Conservation (phyloP, 2,888 invertebrate genomes). For the Eupithecia insigniata region DNA sequence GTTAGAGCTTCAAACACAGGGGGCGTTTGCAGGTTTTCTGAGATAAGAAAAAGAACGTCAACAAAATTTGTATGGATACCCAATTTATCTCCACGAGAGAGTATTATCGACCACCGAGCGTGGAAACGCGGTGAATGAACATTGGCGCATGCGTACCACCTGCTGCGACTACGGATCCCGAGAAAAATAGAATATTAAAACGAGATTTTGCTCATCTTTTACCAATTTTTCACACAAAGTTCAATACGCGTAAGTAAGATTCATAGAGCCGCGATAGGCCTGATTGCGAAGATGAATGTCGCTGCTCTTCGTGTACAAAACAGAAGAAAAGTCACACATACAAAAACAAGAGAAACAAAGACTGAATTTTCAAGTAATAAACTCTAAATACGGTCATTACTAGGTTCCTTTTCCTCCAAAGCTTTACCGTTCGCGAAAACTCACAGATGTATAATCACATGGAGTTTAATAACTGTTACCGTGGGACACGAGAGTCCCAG, state of each 20-base stretch:
- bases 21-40: neutral
- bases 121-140: slow-evolving; percentile 44
- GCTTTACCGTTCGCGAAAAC: slow-evolving; percentile 10
- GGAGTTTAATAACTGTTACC: slow-evolving; percentile 38
- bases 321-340: neutral
- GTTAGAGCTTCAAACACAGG: too few relatives aligned
- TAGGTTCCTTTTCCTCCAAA: neutral
- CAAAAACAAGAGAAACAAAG: slow-evolving; percentile 27
- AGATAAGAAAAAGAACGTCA: neutral
- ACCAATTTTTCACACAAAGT: neutral
- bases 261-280: neutral
- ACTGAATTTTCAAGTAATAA: slow-evolving; percentile 5
- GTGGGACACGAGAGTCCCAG: slow-evolving; percentile 55
- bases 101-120: slow-evolving; percentile 40
- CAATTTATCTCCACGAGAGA: slow-evolving; percentile 14
- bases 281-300: neutral
- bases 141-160: slow-evolving; percentile 39
- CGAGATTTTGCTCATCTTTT: neutral
- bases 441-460: slow-evolving; percentile 28
- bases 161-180: slow-evolving; percentile 34
- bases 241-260: neutral
- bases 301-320: neutral
- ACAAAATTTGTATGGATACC: neutral
- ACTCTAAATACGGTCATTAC: neutral
- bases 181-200: slow-evolving; percentile 10